These are phyloP conservation scores for Callosobruchus maculatus DNA, from an alignment of 2,888 invertebrate genomes.

Conservation along the genomic window DNA sequence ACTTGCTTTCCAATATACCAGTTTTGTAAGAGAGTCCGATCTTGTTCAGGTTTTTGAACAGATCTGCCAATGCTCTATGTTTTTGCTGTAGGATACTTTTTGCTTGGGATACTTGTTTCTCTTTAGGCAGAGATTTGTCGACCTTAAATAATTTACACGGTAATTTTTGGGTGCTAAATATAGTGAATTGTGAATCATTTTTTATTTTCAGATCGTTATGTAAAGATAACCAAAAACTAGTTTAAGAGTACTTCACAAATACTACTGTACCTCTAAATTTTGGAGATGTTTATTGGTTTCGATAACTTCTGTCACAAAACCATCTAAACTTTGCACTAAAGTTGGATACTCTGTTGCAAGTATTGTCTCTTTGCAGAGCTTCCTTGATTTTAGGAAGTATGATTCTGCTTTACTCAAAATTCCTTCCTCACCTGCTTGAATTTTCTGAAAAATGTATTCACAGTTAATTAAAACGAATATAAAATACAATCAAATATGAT, in stretches of 20 bases:
- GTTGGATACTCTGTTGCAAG: constrained; percentile 56
- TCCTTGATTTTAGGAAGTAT: constrained; percentile 58
- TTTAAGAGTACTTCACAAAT: neutral
- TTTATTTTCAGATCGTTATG: too few species aligned
- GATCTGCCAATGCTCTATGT: constrained; percentile 77
- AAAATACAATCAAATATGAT: too few species aligned
- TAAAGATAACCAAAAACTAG: too few species aligned
- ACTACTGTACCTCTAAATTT: constrained; percentile 56
- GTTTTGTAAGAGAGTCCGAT: constrained; percentile 79
- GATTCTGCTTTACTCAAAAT: constrained; percentile 29
- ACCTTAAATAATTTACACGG: constrained; percentile 45
- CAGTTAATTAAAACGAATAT: too few species aligned
- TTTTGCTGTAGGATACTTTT: constrained; percentile 82
- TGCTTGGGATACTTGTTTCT: constrained; percentile 74
- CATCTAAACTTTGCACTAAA: constrained; percentile 62
- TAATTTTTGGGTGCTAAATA: neutral
- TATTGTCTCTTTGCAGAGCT: constrained; percentile 63
- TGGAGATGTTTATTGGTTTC: constrained; percentile 67
- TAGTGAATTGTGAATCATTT: too few species aligned
- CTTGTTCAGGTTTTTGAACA: constrained; percentile 74
- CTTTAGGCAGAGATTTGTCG: constrained; percentile 57
- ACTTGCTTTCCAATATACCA: constrained; percentile 63
- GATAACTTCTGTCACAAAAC: constrained; percentile 62
- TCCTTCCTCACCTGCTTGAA: constrained; percentile 7
- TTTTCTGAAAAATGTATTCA: constrained; percentile 11